Percentiles rank a stretch among this genome's conserved stretches.
phyloP scores from a whole-genome alignment of 2,113 vertebrate genomes.

The Bostrychus sinensis region DNA sequence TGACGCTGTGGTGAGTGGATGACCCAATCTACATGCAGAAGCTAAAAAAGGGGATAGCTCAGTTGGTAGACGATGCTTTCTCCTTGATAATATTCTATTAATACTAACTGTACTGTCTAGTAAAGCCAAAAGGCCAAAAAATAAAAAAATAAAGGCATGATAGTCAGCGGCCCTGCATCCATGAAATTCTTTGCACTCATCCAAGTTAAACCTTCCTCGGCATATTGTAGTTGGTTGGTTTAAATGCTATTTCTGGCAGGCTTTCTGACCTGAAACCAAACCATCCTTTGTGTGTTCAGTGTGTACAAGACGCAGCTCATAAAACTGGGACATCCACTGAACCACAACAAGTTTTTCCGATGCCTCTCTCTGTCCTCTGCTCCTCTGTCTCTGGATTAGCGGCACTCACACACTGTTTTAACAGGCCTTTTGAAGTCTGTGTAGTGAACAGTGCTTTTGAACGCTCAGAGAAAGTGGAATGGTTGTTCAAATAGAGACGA shows the following conservation, averaged over 20 bases:
- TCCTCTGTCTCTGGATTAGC: constrained; percentile 5
- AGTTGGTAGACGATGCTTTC: no score
- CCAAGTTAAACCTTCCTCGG: no score
- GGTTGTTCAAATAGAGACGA: constrained; percentile 72
- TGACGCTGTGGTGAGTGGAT: no score
- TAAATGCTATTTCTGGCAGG: background rate
- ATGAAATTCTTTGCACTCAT: background rate
- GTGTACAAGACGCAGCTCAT: background rate
- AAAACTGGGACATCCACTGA: constrained; percentile 12
- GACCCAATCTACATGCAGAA: no score
- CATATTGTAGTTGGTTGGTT: no score
- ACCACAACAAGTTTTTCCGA: constrained; percentile 18
- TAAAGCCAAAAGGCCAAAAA: no score
- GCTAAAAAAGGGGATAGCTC: no score
- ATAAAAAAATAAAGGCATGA: no score
- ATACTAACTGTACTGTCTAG: no score
- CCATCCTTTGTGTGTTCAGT: background rate
- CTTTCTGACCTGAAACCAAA: background rate
- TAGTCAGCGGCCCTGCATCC: no score
- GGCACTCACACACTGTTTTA: background rate
- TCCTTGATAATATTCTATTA: no score
- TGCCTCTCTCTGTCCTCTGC: constrained; percentile 31
- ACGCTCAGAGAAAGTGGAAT: constrained; percentile 68
- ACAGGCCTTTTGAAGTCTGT: constrained; percentile 46
- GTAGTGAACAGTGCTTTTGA: constrained; percentile 26